These are phyloP conservation scores for Pangasianodon hypophthalmus DNA, from an alignment of 2,113 vertebrate genomes.

Conservation along the genomic window DNA sequence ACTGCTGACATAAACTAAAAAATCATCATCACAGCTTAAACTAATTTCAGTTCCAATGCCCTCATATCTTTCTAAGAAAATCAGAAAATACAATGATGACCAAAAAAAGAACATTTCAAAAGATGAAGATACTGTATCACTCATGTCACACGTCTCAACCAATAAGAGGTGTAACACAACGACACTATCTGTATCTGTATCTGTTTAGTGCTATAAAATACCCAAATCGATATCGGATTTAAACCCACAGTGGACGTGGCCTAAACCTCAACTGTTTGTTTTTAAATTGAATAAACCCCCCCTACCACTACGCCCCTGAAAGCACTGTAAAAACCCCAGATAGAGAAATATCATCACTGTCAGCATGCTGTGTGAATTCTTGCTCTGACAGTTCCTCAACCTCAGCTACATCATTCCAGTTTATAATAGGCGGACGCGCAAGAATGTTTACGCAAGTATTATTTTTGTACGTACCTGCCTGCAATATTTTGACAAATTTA, in stretches of 20 bases:
- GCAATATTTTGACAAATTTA: background rate
- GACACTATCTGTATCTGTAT: background rate
- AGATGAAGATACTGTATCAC: no score
- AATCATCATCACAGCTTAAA: background rate
- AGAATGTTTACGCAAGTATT: background rate
- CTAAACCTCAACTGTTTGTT: background rate
- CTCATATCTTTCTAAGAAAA: background rate
- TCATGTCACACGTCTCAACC: background rate
- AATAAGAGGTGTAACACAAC: background rate
- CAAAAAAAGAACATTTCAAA: background rate
- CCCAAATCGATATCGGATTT: background rate
- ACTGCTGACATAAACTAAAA: background rate
- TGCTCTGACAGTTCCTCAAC: background rate
- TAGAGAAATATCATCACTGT: background rate
- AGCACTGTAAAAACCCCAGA: background rate
- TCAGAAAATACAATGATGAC: background rate
- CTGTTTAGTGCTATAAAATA: background rate
- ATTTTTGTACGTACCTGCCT: background rate
- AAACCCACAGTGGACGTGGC: background rate
- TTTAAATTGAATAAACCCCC: background rate
- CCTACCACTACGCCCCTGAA: background rate
- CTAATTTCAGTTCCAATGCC: background rate
- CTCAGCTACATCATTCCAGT: background rate
- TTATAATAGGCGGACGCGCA: background rate
- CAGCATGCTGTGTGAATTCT: background rate